Percentiles rank a stretch among this genome's conserved stretches.
Evolutionary conservation across 2,113 vertebrate species (phyloP).

Genomic region (Ellobius talpinus): DNA sequence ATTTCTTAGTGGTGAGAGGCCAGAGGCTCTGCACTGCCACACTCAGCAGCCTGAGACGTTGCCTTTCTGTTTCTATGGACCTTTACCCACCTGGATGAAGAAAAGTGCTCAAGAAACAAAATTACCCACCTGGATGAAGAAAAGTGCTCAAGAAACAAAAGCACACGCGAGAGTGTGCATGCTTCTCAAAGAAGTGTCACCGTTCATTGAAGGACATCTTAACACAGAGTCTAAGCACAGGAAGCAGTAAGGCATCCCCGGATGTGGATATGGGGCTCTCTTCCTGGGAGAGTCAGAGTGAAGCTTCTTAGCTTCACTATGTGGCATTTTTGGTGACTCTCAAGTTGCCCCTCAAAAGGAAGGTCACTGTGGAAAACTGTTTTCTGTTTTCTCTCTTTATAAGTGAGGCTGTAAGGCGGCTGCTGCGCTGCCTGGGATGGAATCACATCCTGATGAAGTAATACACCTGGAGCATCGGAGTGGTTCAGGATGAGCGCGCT

Average conservation of each 20-base stretch:
- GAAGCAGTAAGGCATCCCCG: background rate
- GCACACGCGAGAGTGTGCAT: too few species aligned
- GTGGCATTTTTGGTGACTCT: background rate
- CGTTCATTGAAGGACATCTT: background rate
- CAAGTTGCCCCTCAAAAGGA: background rate
- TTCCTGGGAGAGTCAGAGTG: too few species aligned
- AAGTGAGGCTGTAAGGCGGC: background rate
- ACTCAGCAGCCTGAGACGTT: background rate
- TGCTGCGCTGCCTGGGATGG: background rate
- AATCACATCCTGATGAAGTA: background rate
- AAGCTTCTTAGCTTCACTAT: background rate
- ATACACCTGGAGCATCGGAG: background rate
- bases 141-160: background rate
- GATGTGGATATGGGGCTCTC: background rate
- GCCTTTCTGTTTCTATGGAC: background rate
- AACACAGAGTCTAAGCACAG: background rate
- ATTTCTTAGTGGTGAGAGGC: background rate
- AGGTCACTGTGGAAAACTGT: background rate
- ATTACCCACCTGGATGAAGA: background rate
- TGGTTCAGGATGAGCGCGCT: background rate
- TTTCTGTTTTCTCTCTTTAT: background rate
- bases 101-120: background rate
- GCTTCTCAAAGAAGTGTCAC: background rate
- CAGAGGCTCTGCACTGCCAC: background rate
- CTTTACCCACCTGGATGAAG: background rate